Evolutionary conservation across 2,113 vertebrate species (phyloP).

Genomic region (Notothenia rossii): DNA sequence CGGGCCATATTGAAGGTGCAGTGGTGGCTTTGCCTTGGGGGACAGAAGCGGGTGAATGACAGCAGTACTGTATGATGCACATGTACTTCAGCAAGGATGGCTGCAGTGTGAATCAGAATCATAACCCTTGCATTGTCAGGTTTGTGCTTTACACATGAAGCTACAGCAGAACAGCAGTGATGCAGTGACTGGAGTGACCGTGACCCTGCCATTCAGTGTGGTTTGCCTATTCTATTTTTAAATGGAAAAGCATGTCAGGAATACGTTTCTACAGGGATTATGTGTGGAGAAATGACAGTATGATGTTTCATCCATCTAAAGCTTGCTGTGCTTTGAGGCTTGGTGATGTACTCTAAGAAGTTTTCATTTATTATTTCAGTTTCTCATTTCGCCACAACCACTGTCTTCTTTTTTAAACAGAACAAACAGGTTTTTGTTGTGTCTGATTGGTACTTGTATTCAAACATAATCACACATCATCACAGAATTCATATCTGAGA

Average conservation of each 20-base stretch:
- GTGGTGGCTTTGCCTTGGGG: conserved; percentile 5
- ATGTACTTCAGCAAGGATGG: conserved; percentile 17
- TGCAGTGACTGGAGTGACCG: not conserved
- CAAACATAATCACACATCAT: conserved; percentile 40
- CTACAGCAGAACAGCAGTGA: conserved; percentile 31
- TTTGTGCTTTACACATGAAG: conserved; percentile 23
- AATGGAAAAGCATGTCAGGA: conserved; percentile 16
- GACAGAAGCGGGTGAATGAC: conserved; percentile 29
- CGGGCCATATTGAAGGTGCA: conserved; percentile 20
- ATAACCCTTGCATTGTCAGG: not conserved
- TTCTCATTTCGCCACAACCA: conserved; percentile 13
- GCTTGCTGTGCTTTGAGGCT: conserved; percentile 9
- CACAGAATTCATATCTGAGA: conserved; percentile 27
- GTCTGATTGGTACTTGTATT: conserved; percentile 29
- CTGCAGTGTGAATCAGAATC: conserved; percentile 43
- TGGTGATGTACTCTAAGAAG: not conserved
- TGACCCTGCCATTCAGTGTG: not conserved
- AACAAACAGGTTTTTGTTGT: conserved; percentile 2
- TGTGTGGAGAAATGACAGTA: not conserved
- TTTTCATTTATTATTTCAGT: not conserved
- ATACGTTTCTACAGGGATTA: conserved; percentile 7
- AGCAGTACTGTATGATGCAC: conserved; percentile 27
- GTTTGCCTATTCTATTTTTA: not conserved
- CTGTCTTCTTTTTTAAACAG: conserved; percentile 1
- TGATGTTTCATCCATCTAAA: conserved; percentile 37